These are phyloP conservation scores for Drepana falcataria DNA, from an alignment of 2,888 invertebrate genomes.

Conservation along the genomic window DNA sequence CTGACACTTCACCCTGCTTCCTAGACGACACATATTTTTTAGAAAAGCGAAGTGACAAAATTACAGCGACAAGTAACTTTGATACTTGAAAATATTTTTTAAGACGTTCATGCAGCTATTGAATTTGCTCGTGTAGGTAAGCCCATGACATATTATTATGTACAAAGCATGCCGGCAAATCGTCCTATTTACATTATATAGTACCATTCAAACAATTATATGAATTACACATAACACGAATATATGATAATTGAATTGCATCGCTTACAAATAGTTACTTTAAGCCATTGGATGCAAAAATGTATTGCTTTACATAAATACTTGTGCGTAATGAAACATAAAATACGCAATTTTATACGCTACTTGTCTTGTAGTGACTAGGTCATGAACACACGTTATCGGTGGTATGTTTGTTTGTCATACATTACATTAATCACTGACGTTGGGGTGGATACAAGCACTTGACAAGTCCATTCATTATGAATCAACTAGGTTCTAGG, in stretches of 20 bases:
- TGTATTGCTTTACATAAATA: neutral
- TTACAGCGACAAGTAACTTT: too few species aligned
- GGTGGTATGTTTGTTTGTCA: neutral
- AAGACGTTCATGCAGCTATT: too few species aligned
- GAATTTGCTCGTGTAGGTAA: too few species aligned
- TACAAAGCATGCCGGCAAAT: neutral
- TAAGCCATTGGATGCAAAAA: neutral
- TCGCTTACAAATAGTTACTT: neutral
- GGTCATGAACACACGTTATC: constrained; percentile 1
- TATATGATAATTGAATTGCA: neutral
- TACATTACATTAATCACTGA: neutral
- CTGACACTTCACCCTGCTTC: too few species aligned
- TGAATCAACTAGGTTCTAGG: too few species aligned
- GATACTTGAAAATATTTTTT: too few species aligned
- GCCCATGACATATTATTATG: neutral
- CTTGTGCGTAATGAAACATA: neutral
- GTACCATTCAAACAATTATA: neutral
- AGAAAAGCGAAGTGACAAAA: too few species aligned
- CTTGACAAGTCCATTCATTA: too few species aligned
- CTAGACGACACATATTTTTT: too few species aligned
- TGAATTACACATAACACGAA: neutral
- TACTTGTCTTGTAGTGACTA: too few species aligned
- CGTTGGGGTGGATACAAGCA: too few species aligned
- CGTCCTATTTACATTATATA: neutral
- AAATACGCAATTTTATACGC: neutral